These are phyloP conservation scores for Heliconius hortense DNA, from an alignment of 2,888 invertebrate species.

Conservation along the genomic window DNA sequence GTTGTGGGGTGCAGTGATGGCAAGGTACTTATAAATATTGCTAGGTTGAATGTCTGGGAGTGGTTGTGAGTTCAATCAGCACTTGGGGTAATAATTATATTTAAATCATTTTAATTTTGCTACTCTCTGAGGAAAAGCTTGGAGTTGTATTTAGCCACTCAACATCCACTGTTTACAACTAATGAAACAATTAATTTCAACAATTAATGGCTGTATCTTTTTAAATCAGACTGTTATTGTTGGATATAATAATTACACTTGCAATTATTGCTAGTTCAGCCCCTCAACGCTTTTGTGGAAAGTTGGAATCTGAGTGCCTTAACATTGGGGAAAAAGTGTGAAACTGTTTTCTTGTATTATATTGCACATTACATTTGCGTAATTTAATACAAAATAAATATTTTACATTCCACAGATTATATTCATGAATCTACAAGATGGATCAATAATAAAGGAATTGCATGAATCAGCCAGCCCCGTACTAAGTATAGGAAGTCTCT, in stretches of 20 bases:
- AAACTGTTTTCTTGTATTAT: too few relatives aligned
- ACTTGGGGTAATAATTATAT: too few relatives aligned
- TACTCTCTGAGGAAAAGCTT: too few relatives aligned
- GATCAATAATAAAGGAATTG: constrained; percentile 60
- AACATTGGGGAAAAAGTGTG: neutral
- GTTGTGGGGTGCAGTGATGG: constrained; percentile 84
- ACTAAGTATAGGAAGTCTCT: constrained; percentile 72
- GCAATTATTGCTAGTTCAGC: neutral
- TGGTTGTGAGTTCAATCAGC: too few relatives aligned
- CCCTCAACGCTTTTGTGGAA: neutral
- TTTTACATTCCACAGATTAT: constrained; percentile 57
- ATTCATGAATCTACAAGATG: constrained; percentile 59
- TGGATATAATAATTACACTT: constrained; percentile 82
- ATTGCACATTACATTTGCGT: too few relatives aligned
- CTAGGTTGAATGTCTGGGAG: neutral
- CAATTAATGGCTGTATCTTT: constrained; percentile 82
- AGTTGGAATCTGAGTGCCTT: neutral
- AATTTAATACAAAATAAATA: too few relatives aligned
- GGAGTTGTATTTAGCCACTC: too few relatives aligned
- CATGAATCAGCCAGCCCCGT: constrained; percentile 83
- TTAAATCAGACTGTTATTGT: constrained; percentile 71
- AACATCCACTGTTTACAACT: too few relatives aligned
- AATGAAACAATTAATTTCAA: constrained; percentile 64
- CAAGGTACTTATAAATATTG: constrained; percentile 57
- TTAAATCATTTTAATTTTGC: too few relatives aligned